Base-by-base conservation (phyloP, 64 coral and sea anemone species). In the Acropora yongei region DNA sequence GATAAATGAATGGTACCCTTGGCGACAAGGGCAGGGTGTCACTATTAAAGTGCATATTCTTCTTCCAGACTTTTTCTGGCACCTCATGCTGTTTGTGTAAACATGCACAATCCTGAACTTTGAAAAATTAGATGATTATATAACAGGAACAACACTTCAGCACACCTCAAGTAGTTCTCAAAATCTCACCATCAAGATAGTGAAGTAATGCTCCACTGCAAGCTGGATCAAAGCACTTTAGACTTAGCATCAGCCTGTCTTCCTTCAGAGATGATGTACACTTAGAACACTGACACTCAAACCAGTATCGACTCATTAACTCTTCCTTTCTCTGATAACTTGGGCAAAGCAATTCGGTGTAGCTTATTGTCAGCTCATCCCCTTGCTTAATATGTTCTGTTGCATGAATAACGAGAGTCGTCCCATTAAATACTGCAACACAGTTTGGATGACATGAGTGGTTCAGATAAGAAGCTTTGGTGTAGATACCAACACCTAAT, bases 361-460 rank as follows among this genome's bases (percentile, higher is more conserved):
- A 99, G 88, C 97, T 99, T 83, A 99, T 96, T 18, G 88, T 94
- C 11, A 99, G 73, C 76, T 99, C 97, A 74, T 99, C 84, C 51
- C 92, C 94, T 80, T 74, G 47, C 13, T 91, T 72, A 72, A 99
- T 84, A 40, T 83, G 9, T 51, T 91, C 88, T 41, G 93, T 90
- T 45, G 88, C 88, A 75, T 83, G 47, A 46, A 96, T 40, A 30
- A 78, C 69, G 43, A 96, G 72, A 46, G 49, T 80, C 30, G 94
- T 91, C 2, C 80, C 91, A 84, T 42, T 79, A 60, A 99, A 99
- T 60, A 84, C 79, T 43, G 86, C 91, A 42, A 96, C 91, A 91
- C 91, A 99, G 80, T 99, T 99, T 78, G 97, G 97, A 11, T 73
- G 1, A 79, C 97, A 99, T 17, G 97, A 99, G 93, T 99, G 97